phyloP scores from a whole-genome alignment of 2,113 vertebrate species.

The Ptyas mucosa region DNA sequence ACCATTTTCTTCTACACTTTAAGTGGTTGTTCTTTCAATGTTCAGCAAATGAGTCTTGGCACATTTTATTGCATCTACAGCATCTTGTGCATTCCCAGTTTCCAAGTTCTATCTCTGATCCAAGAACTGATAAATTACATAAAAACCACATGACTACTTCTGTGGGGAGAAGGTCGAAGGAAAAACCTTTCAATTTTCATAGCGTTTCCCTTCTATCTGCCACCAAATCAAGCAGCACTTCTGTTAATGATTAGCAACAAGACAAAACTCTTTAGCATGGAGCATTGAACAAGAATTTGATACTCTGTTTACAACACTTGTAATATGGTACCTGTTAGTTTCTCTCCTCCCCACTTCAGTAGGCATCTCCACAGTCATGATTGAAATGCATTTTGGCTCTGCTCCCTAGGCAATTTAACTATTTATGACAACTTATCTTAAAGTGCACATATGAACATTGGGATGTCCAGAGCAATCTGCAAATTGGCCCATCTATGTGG shows the following conservation, averaged over 20 bases:
- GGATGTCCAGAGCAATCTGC: constrained; percentile 62
- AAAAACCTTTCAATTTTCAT: constrained; percentile 42
- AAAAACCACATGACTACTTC: constrained; percentile 18
- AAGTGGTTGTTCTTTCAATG: constrained; percentile 66
- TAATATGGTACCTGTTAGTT: constrained; percentile 69
- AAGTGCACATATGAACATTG: constrained; percentile 61
- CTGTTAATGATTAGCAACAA: constrained; percentile 70
- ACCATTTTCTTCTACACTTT: constrained; percentile 47
- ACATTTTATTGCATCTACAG: constrained; percentile 58
- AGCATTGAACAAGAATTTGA: constrained; percentile 70
- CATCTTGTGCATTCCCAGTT: constrained; percentile 38
- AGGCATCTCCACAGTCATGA: constrained; percentile 68
- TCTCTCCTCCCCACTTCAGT: constrained; percentile 48
- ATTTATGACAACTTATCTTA: constrained; percentile 71
- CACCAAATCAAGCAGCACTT: constrained; percentile 60
- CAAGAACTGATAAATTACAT: constrained; percentile 59
- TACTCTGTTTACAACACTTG: constrained; percentile 70
- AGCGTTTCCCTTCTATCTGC: constrained; percentile 42
- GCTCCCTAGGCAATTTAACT: constrained; percentile 68
- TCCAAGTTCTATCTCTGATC: constrained; percentile 55
- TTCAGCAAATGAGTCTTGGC: constrained; percentile 59
- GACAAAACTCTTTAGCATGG: constrained; percentile 65
- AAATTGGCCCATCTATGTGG: constrained; percentile 63
- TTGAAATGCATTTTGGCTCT: constrained; percentile 63
- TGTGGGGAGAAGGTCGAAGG: constrained; percentile 57